Evolutionary conservation across 2,797 vertebrate species (phyloP), one percentile per base, ranked within the genome.

Genomic region (Discoglossus pictus): DNA sequence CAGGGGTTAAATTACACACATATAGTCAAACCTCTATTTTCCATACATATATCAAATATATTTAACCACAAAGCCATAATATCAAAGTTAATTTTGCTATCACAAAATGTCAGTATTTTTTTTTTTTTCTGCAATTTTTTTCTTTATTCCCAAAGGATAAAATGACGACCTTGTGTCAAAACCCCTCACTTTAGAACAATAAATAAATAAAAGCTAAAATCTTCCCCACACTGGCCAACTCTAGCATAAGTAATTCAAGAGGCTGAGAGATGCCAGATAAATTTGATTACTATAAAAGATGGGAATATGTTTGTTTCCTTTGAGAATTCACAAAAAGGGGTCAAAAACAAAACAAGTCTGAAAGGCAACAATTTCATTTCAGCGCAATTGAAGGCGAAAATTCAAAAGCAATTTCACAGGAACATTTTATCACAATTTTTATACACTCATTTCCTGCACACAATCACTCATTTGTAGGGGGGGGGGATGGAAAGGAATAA

Each of bases 201-300:
- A 87, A 89, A 89, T 89, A 88, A 89, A 87, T 87, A 86, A 88
- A 78, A 4, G 74, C 79, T 84, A 79, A 85, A 85, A 83, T 81
- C 83, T 87, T 88, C 81, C 84, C 61, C 78, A 82, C 79, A 85
- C 86, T 85, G 82, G 86, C 79, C 86, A 88, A 89, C 78, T 87
- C 83, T 87, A 89, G 90, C 88, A 89, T 87, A 88, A 89, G 88
- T 91, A 90, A 91, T 89, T 83, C 81, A 85, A 84, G 80, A 87
- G 85, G 84, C 86, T 84, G 86, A 85, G 83, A 91, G 82, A 92
- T 89, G 84, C 87, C 89, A 89, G 82, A 90, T 91, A 93, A 91
- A 94, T 90, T 82, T 88, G 89, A 95, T 96, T 93, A 92, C 89
- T 93, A 93, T 92, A 92, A 93, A 96, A 94, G 94, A 93, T 85